A percentile compares a stretch with the other conserved stretches of the same genome.
Conservation (phyloP, 2,797 vertebrate genomes). For the Carduelis carduelis region DNA sequence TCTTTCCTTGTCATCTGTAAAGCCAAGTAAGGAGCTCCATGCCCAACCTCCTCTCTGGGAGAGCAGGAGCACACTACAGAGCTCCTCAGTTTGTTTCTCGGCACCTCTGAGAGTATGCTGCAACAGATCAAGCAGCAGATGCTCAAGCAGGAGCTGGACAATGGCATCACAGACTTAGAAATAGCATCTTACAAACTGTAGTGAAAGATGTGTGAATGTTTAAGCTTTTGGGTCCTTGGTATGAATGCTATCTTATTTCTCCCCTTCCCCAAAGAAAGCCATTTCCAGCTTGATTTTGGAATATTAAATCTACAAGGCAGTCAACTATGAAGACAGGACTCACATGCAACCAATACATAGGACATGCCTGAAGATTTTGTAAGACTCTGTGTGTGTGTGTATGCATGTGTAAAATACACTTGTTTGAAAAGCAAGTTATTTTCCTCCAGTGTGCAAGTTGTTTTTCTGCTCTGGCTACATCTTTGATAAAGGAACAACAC, state of each 20-base stretch:
- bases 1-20: not conserved
- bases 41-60: not conserved
- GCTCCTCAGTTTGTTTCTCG: not conserved
- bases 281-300: not conserved
- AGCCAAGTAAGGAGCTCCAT: not conserved
- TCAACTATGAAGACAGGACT: not conserved
- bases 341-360: not conserved
- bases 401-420: not conserved
- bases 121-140: not conserved
- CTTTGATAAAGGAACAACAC: slow-evolving; percentile 30
- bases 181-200: not conserved
- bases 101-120: not conserved
- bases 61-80: not conserved
- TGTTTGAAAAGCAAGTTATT: not conserved
- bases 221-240: not conserved
- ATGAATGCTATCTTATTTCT: not conserved
- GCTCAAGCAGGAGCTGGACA: not conserved
- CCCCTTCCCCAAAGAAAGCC: not conserved
- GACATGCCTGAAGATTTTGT: not conserved
- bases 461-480: slow-evolving; percentile 54
- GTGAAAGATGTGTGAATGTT: not conserved
- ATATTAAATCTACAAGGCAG: not conserved
- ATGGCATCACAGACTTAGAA: not conserved
- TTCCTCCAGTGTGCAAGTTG: not conserved
- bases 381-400: not conserved